phyloP scores from a whole-genome alignment of 2,113 vertebrate genomes.

The Himantopus leucocephalus region DNA sequence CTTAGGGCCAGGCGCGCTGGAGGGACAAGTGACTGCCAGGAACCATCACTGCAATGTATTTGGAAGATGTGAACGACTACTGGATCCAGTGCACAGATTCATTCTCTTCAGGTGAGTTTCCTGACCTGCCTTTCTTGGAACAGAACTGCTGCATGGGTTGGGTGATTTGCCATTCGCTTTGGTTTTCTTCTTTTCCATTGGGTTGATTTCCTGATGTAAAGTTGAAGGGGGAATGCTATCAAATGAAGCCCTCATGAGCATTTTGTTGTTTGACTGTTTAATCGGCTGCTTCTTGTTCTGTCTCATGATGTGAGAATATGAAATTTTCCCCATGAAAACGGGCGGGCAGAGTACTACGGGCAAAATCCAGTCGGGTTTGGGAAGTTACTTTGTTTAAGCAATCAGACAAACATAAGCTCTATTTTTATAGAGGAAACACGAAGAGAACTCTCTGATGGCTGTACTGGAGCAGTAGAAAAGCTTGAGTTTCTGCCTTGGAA shows the following conservation, averaged over 20 bases:
- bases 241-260: neutral
- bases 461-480: neutral
- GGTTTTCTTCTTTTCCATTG: neutral
- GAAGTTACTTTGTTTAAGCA: neutral
- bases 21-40: neutral
- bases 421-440: neutral
- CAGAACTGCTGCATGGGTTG: neutral
- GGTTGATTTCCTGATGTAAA: neutral
- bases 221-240: neutral
- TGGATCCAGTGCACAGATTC: neutral
- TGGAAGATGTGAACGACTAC: neutral
- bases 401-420: neutral
- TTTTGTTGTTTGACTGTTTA: neutral
- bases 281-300: neutral
- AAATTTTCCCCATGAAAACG: neutral
- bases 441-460: too few species aligned
- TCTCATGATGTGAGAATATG: neutral
- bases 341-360: neutral
- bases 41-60: rapidly evolving
- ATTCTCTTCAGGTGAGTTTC: neutral
- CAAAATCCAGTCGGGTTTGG: neutral
- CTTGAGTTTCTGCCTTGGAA: neutral
- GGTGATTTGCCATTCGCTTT: rapidly evolving
- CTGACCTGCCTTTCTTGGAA: neutral
- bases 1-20: neutral